These are phyloP conservation scores for Styela clava DNA, from an alignment of 23 tunicate species.

Conservation along the genomic window DNA sequence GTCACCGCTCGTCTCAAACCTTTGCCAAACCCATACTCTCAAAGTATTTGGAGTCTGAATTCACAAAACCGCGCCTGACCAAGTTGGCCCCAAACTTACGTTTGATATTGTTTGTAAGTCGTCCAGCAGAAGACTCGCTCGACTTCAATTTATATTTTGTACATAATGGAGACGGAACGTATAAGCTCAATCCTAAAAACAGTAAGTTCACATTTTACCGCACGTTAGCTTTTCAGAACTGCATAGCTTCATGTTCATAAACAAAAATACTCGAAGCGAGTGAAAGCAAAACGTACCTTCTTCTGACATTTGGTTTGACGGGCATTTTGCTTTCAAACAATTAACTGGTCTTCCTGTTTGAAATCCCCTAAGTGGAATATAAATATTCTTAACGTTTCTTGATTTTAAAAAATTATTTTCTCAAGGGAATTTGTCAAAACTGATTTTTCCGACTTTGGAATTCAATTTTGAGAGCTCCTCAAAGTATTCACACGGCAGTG, in stretches of 20 bases:
- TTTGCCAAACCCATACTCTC: too few species aligned
- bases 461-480: too few species aligned
- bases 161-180: background rate
- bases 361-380: too few species aligned
- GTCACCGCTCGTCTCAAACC: too few species aligned
- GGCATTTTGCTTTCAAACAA: background rate
- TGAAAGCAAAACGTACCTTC: background rate
- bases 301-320: background rate
- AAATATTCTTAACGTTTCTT: too few species aligned
- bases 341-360: too few species aligned
- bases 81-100: too few species aligned
- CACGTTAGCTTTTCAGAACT: background rate
- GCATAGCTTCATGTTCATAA: background rate
- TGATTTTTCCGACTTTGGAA: too few species aligned
- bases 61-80: too few species aligned
- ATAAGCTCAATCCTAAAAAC: background rate
- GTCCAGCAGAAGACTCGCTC: background rate
- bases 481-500: too few species aligned
- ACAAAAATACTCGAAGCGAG: background rate
- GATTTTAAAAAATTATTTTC: too few species aligned
- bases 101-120: background rate
- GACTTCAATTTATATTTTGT: background rate
- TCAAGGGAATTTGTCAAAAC: too few species aligned
- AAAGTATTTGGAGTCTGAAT: background rate
- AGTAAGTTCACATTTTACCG: background rate